Conservation (phyloP, 2,113 vertebrate genomes). For the Eublepharis macularius region DNA sequence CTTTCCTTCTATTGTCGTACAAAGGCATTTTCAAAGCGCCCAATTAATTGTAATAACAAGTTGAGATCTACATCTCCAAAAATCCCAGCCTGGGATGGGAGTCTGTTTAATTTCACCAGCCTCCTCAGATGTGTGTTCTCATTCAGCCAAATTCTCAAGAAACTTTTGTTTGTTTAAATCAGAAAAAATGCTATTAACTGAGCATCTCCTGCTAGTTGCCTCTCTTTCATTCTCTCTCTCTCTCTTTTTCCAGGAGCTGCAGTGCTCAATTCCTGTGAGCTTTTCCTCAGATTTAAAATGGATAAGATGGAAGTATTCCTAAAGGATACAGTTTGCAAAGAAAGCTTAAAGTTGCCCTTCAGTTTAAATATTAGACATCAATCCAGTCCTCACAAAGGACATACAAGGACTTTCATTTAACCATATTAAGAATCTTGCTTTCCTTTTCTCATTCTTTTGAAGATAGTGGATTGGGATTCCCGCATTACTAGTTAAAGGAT, state of each 20-base stretch:
- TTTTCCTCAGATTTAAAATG: neutral
- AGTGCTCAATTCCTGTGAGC: neutral
- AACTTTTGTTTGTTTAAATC: neutral
- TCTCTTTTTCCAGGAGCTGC: neutral
- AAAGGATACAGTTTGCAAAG: conserved; percentile 8
- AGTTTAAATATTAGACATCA: conserved; percentile 9
- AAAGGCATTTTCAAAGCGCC: conserved; percentile 1
- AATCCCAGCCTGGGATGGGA: neutral
- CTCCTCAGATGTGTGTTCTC: neutral
- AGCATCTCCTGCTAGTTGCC: neutral
- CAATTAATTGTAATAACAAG: neutral
- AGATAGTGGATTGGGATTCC: neutral
- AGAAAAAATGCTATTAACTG: conserved; percentile 5
- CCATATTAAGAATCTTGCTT: neutral
- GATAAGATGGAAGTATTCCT: neutral
- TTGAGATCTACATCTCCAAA: conserved; percentile 2
- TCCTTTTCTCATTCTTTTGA: conserved; percentile 5
- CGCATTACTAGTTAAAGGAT: neutral
- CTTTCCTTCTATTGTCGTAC: neutral
- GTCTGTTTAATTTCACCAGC: conserved; percentile 14
- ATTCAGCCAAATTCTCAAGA: neutral
- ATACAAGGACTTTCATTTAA: neutral
- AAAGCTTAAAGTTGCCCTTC: neutral
- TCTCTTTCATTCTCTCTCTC: neutral
- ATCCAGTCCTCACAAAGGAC: neutral